phyloP scores from a whole-genome alignment of 1,140 invertebrate genomes.

The Diuraphis noxia region DNA sequence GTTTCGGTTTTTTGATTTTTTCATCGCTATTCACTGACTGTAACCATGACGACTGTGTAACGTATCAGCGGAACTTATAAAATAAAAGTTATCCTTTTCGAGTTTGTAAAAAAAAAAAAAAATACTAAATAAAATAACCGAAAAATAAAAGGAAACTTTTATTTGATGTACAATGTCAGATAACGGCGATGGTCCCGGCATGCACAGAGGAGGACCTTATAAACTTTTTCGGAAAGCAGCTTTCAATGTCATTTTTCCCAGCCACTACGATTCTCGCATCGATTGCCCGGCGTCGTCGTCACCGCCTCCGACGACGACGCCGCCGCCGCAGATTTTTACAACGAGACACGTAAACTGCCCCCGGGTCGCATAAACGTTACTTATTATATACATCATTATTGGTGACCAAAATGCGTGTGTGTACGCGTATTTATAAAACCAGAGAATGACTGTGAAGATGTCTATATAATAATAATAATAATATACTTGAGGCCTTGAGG shows the following conservation, averaged over 20 bases:
- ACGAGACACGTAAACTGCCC: slow-evolving; percentile 4
- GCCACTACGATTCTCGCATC: slow-evolving; percentile 18
- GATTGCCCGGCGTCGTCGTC: neutral
- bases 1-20: neutral
- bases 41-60: slow-evolving; percentile 40
- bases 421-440: neutral
- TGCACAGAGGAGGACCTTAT: neutral
- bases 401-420: neutral
- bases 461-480: neutral
- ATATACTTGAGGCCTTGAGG: neutral
- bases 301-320: neutral
- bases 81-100: slow-evolving; percentile 41
- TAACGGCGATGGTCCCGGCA: neutral
- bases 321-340: neutral
- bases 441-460: neutral
- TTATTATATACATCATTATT: slow-evolving; percentile 1
- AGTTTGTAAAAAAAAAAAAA: slow-evolving; percentile 42
- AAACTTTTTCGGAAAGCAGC: slow-evolving; percentile 30
- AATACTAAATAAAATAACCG: neutral
- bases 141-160: slow-evolving; percentile 41
- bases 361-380: neutral
- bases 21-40: neutral
- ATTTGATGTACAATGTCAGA: slow-evolving; percentile 35
- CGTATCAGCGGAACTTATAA: slow-evolving; percentile 43
- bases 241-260: slow-evolving; percentile 31